Evolutionary conservation across 2,113 vertebrate genomes (phyloP), one percentile per base, ranked within the genome.

Genomic region (Microtus oregoni): DNA sequence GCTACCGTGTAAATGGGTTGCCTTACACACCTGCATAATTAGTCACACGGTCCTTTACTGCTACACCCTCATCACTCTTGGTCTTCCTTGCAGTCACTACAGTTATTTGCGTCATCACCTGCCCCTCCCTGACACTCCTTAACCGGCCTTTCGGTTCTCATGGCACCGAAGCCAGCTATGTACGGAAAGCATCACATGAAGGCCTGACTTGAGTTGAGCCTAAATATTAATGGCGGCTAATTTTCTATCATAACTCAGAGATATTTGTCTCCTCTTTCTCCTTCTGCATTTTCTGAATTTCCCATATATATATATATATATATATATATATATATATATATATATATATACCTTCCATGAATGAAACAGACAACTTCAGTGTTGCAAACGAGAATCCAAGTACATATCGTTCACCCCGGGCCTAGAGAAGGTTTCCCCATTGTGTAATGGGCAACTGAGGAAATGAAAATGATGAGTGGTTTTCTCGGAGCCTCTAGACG

Each of bases 401-500:
- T 86, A 28, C 89, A 5, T 94, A 63, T 78, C 63, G 41, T 50
- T 88, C 68, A 92, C 22, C 35, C 77, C 6, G 58, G 72, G 92
- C 20, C 65, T 32, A 77, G 41, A 19, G 38, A 55, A 95, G 12
- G 10, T 44, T 67, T 63, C 35, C 41, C 58, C 52, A 93, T 86
- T 92, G 32, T 86, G 32, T 10, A 17, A 76, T 38, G 70, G 47
- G 68, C 14, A 91, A 91, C 75, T 52, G 72, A 75, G 63, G 47
- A 90, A 86, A 89, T 89, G 86, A 95, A 97, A 77, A 85, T 67
- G 77, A 89, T 63, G 13, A 94, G 35, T 72, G 70, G 35, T 81
- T 94, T 91, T 93, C 30, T 17, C 50, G 47, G 86, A 92, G 76
- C 81, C 30, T 95, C 76, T 87, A 47, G 41, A 15, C 50, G 87